Percentiles rank a stretch among this genome's conserved stretches.
Evolutionary conservation across 2,888 invertebrate genomes (phyloP).

Genomic region (Macrophya annulata): DNA sequence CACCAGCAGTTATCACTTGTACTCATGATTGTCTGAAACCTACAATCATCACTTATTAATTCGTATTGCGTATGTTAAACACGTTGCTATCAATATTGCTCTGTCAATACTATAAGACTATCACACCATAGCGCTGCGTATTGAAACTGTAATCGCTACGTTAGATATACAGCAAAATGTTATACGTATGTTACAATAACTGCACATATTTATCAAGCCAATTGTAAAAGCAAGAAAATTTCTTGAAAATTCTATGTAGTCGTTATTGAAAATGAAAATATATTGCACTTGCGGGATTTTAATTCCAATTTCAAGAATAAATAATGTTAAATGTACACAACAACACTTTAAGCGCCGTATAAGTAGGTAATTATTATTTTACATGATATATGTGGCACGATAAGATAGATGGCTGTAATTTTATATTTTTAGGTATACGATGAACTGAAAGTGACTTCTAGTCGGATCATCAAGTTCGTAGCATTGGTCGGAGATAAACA

Average conservation of each 20-base stretch:
- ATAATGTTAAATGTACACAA: not conserved
- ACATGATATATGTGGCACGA: not conserved
- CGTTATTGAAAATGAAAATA: not conserved
- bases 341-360: not conserved
- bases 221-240: not conserved
- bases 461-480: not conserved
- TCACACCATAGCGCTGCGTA: not conserved
- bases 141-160: not conserved
- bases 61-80: not conserved
- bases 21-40: not conserved
- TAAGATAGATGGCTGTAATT: not conserved
- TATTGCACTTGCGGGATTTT: not conserved
- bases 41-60: not conserved
- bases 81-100: not conserved
- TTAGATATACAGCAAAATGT: not conserved
- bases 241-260: not conserved
- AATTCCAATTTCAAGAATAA: not conserved
- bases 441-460: not conserved
- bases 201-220: not conserved
- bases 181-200: not conserved
- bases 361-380: not conserved
- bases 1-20: not conserved
- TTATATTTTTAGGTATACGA: not conserved
- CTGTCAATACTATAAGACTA: not conserved
- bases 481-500: not conserved